Conservation (phyloP, 2,113 vertebrate genomes). For the Marmota monax region DNA sequence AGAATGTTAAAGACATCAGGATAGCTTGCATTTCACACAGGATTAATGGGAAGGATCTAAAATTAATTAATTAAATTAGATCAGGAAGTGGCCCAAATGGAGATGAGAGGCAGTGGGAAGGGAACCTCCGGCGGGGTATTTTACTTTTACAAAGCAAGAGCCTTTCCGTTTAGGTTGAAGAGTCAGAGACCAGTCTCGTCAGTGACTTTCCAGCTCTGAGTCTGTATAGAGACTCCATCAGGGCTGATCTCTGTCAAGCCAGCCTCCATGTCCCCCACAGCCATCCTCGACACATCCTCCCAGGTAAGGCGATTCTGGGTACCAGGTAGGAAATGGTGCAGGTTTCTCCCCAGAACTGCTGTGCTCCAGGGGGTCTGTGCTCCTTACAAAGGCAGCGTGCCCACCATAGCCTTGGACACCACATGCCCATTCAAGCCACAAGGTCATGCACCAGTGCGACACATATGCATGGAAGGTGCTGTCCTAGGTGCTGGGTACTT, state of each 20-base stretch:
- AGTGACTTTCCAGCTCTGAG: background rate
- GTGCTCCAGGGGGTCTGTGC: background rate
- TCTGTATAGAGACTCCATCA: background rate
- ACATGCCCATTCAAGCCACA: background rate
- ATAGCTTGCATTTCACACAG: background rate
- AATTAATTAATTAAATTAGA: background rate
- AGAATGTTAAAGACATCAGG: background rate
- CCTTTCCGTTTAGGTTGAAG: background rate
- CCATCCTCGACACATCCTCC: background rate
- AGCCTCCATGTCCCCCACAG: too few species aligned
- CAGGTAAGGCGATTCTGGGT: background rate
- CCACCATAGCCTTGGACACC: fast-evolving
- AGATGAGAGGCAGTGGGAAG: fast-evolving
- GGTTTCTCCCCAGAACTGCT: background rate
- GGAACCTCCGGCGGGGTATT: fast-evolving
- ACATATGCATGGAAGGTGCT: background rate
- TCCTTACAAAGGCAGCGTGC: background rate
- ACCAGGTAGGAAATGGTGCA: background rate
- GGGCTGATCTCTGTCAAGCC: background rate
- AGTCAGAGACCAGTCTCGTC: background rate
- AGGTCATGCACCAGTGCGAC: background rate
- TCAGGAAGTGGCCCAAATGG: background rate
- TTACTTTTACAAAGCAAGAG: background rate
- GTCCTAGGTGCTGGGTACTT: background rate
- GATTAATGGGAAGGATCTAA: background rate